Conservation (phyloP, 2,888 invertebrate species). For the Acronicta psi region DNA sequence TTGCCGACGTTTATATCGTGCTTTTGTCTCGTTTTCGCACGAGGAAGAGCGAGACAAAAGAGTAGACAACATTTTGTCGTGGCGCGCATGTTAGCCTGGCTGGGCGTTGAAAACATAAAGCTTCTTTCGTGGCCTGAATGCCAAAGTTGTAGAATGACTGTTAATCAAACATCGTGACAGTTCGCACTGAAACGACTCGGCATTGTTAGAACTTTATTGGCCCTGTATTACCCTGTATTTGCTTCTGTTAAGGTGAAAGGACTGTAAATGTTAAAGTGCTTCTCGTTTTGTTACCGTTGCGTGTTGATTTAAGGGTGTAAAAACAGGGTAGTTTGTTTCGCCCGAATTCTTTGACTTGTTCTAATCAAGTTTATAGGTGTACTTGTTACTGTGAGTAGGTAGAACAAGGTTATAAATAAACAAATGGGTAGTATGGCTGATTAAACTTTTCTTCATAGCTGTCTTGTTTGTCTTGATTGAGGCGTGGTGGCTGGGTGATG, state of each 20-base stretch:
- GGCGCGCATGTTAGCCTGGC: too few species aligned
- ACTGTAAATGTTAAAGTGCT: constrained; percentile 48
- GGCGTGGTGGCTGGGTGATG: too few species aligned
- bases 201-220: constrained; percentile 48
- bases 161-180: constrained; percentile 54
- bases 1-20: too few species aligned
- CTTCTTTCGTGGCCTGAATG: constrained; percentile 46
- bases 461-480: too few species aligned
- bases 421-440: not conserved
- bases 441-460: not conserved
- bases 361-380: constrained; percentile 45
- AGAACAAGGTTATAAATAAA: not conserved
- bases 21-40: too few species aligned
- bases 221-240: constrained; percentile 7
- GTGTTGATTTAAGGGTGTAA: constrained; percentile 46
- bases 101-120: constrained; percentile 45
- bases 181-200: constrained; percentile 29
- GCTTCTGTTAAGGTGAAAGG: constrained; percentile 44
- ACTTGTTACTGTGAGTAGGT: constrained; percentile 33
- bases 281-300: constrained; percentile 43
- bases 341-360: constrained; percentile 39
- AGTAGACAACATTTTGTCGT: not conserved
- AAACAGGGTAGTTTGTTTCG: constrained; percentile 38
- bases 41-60: too few species aligned
- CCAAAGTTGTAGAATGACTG: constrained; percentile 41